These are phyloP conservation scores for Palythoa grandiflora DNA, from an alignment of 92 coral and sea anemone species.

Conservation along the genomic window DNA sequence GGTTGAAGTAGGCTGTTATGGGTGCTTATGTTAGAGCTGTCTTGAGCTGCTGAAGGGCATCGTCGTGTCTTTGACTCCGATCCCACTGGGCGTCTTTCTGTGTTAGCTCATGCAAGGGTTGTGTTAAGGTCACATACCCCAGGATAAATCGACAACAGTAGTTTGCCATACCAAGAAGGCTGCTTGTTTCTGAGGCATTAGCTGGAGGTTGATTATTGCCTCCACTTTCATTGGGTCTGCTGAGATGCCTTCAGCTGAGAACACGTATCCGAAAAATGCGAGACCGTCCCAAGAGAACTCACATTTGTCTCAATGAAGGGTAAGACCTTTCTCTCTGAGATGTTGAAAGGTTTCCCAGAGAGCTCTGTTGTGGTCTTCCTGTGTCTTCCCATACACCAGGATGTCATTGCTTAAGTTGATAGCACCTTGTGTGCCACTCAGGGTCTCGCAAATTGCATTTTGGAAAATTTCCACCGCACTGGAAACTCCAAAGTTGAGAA, in stretches of 20 bases:
- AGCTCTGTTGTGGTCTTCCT: slow-evolving; percentile 40
- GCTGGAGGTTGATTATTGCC: slow-evolving; percentile 32
- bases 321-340: slow-evolving; percentile 44
- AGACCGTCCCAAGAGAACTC: slow-evolving; percentile 26
- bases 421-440: slow-evolving; percentile 33
- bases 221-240: slow-evolving; percentile 40
- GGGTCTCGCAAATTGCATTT: slow-evolving; percentile 28
- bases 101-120: slow-evolving; percentile 7
- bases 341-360: slow-evolving; percentile 36
- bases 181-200: slow-evolving; percentile 36
- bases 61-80: not conserved
- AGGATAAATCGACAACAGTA: slow-evolving; percentile 45
- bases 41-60: slow-evolving; percentile 12
- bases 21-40: not conserved
- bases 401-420: slow-evolving; percentile 40
- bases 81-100: not conserved
- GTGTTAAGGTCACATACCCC: not conserved
- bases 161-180: slow-evolving; percentile 50
- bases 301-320: slow-evolving; percentile 42
- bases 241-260: slow-evolving; percentile 40
- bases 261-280: slow-evolving; percentile 34
- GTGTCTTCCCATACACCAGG: slow-evolving; percentile 31
- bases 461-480: slow-evolving; percentile 32
- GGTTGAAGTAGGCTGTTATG: not conserved
- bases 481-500: slow-evolving; percentile 40